Base-by-base conservation (phyloP, 23 tunicate species). In the Styela clava region DNA sequence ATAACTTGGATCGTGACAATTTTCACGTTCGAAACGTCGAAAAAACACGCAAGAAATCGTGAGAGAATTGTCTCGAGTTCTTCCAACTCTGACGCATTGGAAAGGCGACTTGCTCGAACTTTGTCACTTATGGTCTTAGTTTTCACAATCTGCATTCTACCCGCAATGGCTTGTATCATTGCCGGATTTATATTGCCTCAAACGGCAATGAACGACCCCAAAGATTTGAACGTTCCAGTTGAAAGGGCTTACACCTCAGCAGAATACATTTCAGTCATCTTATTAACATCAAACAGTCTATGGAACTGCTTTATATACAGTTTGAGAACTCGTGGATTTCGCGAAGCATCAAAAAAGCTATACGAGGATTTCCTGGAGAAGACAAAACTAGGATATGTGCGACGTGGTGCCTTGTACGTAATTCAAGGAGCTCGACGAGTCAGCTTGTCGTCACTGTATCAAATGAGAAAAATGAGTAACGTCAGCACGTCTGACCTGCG, bases 261-360 rank as follows among this genome's bases (percentile, higher is more conserved):
- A 21, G 81, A 76, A 52, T 76, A 76, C 64, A 21, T 76, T 22
- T 52, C 81, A 0, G 44, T 76, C 27, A 52, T 76, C 7, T 9
- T 76, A 21, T 76, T 76, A 29, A 76, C 81, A 52, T 33, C 62
- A 0, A 76, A 76, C 27, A 76, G 81, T 56, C 7, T 52, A 27
- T 76, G 81, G 81, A 76, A 76, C 27, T 52, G 28, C 2, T 26
- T 76, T 56, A 76, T 76, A 25, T 76, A 76, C 81, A 76, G 81
- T 44, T 76, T 76, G 16, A 76, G 81, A 76, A 76, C 81, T 25
- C 35, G 65, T 21, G 65, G 65, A 16, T 76, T 76, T 0, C 64
- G 65, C 18, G 64, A 44, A n/a, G 81, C 31, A 9, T 25, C 65
- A 7, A 26, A 36, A 51, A 25, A n/a, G 23, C 24, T 52, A 25